Evolutionary conservation across 2,888 invertebrate species (phyloP), one percentile per base, ranked within the genome.

Genomic region (Latheticus oryzae): DNA sequence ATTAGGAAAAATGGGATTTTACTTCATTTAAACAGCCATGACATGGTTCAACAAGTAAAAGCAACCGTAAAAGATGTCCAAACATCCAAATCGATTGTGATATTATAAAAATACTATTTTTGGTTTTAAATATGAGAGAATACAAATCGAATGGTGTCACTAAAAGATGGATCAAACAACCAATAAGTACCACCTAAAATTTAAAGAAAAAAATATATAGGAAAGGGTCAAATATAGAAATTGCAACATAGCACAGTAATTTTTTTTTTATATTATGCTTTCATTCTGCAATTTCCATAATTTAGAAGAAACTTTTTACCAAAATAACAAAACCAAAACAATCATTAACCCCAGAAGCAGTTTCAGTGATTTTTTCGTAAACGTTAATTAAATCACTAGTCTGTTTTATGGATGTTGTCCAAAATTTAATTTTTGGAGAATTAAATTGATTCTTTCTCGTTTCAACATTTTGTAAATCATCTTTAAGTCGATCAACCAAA

Each of bases 111-210:
- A 58, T 35, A 7, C 35, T 9, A 1, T 58, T 56, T 4, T 58
- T 43, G 13, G 58, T 77, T 79, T 78, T 47, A 80, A 81, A 79
- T 3, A 83, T 78, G 62, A 84, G 83, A 77, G 82, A 78, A 58
- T 85, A 83, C 11, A 85, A 69, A 71, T 85, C 84, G 71, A 85
- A 86, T 0, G 85, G 85, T 0, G 85, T 85, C 11, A 85, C 84
- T 9, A 85, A 83, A 1, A 85, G 76, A 60, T 86, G 85, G 55
- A 86, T 76, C 23, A 86, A 69, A 19, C 84, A 84, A 0, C 84
- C 84, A 23, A 84, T 79, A 8, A 84, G 80, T 2, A 82, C 79
- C 3, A 85, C 70, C 26, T 85, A 78, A 0, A 84, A 82, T 12
- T 1, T 11, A 5, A n/a, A n/a, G n/a, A n/a, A n/a, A n/a, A n/a